phyloP scores from a whole-genome alignment of 2,797 vertebrate species.

The Lacerta bilineata region DNA sequence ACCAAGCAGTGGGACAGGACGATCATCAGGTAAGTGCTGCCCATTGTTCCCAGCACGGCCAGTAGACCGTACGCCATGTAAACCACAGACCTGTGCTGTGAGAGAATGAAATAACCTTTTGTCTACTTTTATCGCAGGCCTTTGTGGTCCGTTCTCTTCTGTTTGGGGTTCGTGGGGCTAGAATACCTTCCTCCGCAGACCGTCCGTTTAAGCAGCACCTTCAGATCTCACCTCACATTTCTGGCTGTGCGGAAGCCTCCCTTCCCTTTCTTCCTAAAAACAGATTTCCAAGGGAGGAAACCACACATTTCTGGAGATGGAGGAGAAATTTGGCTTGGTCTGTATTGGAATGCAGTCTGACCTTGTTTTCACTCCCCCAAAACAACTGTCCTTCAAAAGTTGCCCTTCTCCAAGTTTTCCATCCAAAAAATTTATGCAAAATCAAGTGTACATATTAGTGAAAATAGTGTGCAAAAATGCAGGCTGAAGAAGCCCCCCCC shows the following conservation, averaged over 20 bases:
- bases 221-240: neutral
- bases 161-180: neutral
- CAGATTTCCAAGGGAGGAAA: neutral
- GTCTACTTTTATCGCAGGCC: neutral
- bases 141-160: neutral
- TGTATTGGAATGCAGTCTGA: too few relatives aligned
- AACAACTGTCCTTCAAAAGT: too few relatives aligned
- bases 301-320: too few relatives aligned
- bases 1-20: conserved; percentile 92
- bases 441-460: too few relatives aligned
- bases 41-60: conserved; percentile 92
- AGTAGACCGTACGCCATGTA: conserved; percentile 90
- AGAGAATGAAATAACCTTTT: neutral
- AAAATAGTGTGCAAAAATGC: too few relatives aligned
- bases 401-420: too few relatives aligned
- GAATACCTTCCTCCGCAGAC: neutral
- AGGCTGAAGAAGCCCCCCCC: too few relatives aligned
- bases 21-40: conserved; percentile 89
- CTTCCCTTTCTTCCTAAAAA: neutral
- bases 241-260: neutral
- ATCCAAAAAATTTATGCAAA: too few relatives aligned
- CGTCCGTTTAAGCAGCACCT: rapidly evolving
- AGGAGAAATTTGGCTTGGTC: too few relatives aligned
- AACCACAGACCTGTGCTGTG: conserved; percentile 90
- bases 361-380: too few relatives aligned